Base-by-base conservation (phyloP, 2,113 vertebrate genomes). In the Sorex fumeus region DNA sequence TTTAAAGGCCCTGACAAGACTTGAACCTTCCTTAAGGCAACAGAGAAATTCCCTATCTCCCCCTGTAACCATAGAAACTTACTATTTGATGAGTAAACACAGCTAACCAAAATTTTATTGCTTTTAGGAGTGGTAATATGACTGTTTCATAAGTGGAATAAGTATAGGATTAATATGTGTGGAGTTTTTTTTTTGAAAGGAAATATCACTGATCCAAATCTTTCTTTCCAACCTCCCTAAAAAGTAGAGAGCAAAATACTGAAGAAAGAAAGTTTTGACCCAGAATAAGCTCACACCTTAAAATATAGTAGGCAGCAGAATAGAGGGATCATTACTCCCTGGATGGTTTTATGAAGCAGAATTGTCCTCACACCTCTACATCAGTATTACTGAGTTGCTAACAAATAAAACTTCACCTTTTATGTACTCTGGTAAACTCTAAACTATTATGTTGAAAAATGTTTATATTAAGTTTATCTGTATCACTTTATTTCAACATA, bases 1-100 rank as follows among this genome's bases (percentile, higher is more conserved):
- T 50, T 64, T 36, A 3, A 9, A 7, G 40, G 0, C 0, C 30
- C 2, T 34, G 12, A 3, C 9, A 19, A 5, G 0, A 0, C 16
- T 13, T 2, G 21, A 50, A 16, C 19, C 25, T 67, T 8, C 4
- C 36, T 77, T 84, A 77, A 7, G 64, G 30, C 9, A 47, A 25
- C 4, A 50, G 80, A 30, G 87, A 10, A 1, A 36, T 45, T 57
- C 3, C 34, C 4, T 6, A 6, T 45, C 15, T 10, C 21, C 53
- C 16, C 9, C 57, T 91, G 32, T 25, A 69, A 62, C 27, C 19
- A 45, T 15, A 40, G 8, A 83, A 23, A 3, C 28, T 66, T 16
- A 34, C 1, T 9, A 27, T 69, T 75, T 93, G 40, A 80, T 34
- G 9, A 76, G 47, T 9, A 27, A 34, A 69, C 11, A 12, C 30